These are phyloP conservation scores for Pseudanteris insignis DNA, from an alignment of 2,888 invertebrate species.

Conservation along the genomic window DNA sequence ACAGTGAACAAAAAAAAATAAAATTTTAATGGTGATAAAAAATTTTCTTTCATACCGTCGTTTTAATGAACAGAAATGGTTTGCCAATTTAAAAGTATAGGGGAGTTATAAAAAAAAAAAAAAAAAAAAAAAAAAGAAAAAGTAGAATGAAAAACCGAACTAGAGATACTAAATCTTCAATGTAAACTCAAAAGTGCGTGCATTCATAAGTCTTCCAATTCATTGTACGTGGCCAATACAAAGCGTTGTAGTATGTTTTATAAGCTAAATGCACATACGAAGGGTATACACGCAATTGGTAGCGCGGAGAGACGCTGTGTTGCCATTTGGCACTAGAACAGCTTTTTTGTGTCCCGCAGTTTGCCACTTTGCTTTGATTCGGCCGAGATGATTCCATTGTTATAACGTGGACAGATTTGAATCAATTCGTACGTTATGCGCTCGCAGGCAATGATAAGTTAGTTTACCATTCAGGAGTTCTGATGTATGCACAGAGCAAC, in stretches of 20 bases:
- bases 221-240: slow-evolving; percentile 39
- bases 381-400: slow-evolving; percentile 43
- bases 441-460: no score
- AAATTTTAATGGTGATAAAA: no score
- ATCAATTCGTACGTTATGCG: slow-evolving; percentile 19
- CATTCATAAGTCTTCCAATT: slow-evolving; percentile 50
- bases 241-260: slow-evolving; percentile 52
- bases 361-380: slow-evolving; percentile 44
- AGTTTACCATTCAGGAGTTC: no score
- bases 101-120: slow-evolving; percentile 4
- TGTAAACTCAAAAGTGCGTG: slow-evolving; percentile 60
- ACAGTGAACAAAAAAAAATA: no score
- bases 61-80: slow-evolving; percentile 42
- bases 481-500: no score
- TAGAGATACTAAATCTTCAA: slow-evolving; percentile 56
- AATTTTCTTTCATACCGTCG: no score
- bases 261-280: slow-evolving; percentile 54
- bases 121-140: slow-evolving; percentile 36
- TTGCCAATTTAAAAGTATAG: slow-evolving; percentile 53
- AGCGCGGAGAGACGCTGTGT: slow-evolving; percentile 38
- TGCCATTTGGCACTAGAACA: slow-evolving; percentile 44
- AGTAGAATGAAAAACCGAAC: no score
- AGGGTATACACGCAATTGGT: slow-evolving; percentile 45
- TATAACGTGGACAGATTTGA: slow-evolving; percentile 39
- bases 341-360: slow-evolving; percentile 46